Evolutionary conservation across 2,888 invertebrate genomes (phyloP).

Genomic region (Diabrotica balteata): DNA sequence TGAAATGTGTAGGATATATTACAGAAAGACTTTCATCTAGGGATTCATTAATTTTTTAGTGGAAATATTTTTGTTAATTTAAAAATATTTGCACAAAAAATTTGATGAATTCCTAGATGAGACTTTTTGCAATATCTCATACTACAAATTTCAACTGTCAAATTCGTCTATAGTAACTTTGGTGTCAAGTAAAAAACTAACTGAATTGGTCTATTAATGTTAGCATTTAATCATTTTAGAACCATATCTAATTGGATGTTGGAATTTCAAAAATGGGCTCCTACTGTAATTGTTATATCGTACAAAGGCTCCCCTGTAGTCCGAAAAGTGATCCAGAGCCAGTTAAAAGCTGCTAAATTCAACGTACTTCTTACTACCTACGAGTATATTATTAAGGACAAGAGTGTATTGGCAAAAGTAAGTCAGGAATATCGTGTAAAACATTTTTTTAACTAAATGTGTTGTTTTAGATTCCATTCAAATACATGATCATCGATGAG

Average conservation of each 20-base stretch:
- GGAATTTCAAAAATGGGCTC: constrained; percentile 99
- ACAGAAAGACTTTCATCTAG: no score
- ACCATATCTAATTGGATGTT: constrained; percentile 98
- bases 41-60: no score
- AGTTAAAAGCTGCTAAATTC: constrained; percentile 92
- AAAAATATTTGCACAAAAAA: no score
- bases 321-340: constrained; percentile 81
- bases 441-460: not conserved
- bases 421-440: constrained; percentile 2
- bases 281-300: constrained; percentile 86
- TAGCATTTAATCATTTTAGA: constrained; percentile 57
- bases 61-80: no score
- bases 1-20: no score
- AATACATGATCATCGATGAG: constrained; percentile 99
- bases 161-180: no score
- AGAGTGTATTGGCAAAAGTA: constrained; percentile 92
- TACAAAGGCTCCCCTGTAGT: constrained; percentile 95
- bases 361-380: constrained; percentile 98
- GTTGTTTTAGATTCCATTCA: constrained; percentile 82
- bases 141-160: no score
- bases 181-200: no score
- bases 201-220: constrained; percentile 8
- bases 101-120: no score
- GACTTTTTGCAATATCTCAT: no score
- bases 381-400: constrained; percentile 99